Conservation (phyloP, 2,113 vertebrate species). For the Clarias macrocephalus region DNA sequence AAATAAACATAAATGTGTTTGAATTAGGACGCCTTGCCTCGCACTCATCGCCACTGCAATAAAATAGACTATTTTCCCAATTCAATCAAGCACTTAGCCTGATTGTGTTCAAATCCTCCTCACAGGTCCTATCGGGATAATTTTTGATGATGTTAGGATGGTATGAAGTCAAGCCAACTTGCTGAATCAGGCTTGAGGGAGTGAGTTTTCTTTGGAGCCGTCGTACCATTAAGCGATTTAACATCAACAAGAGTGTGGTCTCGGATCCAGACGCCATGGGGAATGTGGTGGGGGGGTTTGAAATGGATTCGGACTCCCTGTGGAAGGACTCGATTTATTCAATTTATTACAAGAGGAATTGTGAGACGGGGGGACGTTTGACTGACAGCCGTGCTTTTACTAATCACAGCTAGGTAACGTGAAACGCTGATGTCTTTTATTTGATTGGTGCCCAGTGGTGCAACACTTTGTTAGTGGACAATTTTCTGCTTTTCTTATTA, state of each 20-base stretch:
- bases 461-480: not conserved
- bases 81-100: slow-evolving; percentile 2
- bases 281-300: not conserved
- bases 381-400: not conserved
- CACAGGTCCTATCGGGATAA: not conserved
- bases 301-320: not conserved
- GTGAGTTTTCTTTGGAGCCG: slow-evolving; percentile 42
- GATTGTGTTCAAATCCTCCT: slow-evolving; percentile 24
- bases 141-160: slow-evolving; percentile 23
- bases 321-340: slow-evolving; percentile 20
- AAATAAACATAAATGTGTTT: slow-evolving; percentile 16
- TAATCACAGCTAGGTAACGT: not conserved
- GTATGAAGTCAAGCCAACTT: slow-evolving; percentile 26
- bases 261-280: not conserved
- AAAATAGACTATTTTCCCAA: slow-evolving; percentile 16
- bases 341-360: not conserved
- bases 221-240: not conserved
- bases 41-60: not conserved
- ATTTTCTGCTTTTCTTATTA: not conserved
- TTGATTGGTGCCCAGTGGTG: not conserved
- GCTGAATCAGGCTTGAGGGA: slow-evolving; percentile 5
- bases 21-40: slow-evolving; percentile 26
- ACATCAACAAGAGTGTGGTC: slow-evolving; percentile 17
- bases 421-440: not conserved
- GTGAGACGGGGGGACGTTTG: not conserved